phyloP scores from a whole-genome alignment of 2,888 invertebrate species.

The Seira sanloemensis region DNA sequence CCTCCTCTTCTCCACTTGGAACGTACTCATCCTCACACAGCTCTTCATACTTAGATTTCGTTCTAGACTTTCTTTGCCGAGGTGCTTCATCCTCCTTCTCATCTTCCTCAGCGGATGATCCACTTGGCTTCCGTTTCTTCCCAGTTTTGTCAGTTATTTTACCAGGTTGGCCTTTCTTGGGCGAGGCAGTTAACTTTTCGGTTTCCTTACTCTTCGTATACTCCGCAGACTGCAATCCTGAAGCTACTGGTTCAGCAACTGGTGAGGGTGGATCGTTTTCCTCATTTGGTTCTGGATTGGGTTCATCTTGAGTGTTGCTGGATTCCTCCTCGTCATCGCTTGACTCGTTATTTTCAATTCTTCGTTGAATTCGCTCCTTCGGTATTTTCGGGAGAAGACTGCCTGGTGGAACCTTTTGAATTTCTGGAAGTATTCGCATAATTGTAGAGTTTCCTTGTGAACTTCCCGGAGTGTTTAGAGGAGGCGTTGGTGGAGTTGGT shows the following conservation, averaged over 20 bases:
- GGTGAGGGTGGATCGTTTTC: not conserved
- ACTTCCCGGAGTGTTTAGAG: not conserved
- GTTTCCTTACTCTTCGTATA: not conserved
- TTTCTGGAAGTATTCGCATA: not conserved
- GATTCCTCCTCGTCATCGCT: not conserved
- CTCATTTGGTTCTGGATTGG: not conserved
- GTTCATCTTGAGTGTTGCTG: not conserved
- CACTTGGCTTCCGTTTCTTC: no score
- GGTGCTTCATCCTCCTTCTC: no score
- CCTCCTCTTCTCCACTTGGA: not conserved
- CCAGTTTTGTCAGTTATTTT: no score
- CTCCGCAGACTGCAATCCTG: not conserved
- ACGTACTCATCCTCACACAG: slow-evolving; percentile 27
- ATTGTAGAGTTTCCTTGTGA: not conserved
- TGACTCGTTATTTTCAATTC: not conserved
- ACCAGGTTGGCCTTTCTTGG: no score
- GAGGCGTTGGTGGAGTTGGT: no score
- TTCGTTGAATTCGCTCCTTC: not conserved
- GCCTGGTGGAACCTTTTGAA: slow-evolving; percentile 31
- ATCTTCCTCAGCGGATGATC: no score
- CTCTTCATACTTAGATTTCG: slow-evolving; percentile 21
- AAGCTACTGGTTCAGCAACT: not conserved
- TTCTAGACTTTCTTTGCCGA: no score
- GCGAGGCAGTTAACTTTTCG: not conserved
- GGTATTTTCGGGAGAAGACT: not conserved